Evolutionary conservation across 2,113 vertebrate genomes (phyloP), one percentile per base, ranked within the genome.

Genomic region (Bungarus multicinctus): DNA sequence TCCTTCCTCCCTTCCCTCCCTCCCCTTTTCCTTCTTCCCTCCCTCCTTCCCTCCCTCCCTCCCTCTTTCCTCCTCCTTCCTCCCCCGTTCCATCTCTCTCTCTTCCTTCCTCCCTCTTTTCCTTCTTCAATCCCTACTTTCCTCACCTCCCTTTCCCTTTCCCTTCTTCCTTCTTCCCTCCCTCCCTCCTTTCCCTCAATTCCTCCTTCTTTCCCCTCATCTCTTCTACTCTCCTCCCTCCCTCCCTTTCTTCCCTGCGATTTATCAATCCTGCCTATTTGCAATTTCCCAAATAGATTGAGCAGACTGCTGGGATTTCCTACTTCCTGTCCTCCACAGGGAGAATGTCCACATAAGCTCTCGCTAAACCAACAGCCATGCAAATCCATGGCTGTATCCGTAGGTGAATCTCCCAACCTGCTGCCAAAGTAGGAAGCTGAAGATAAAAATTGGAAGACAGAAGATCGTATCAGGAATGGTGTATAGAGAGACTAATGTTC

Each of bases 401-500:
- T 7, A 7, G n/a, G 3, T 74, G 69, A 18, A 39, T 20, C 69
- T 20, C 16, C 69, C n/a, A 18, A 74, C n/a, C 0, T 30, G 14
- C 20, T n/a, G 30, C 64, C 64, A 69, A 5, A 69, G 30, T n/a
- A 69, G 69, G 69, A 74, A 74, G 69, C 16, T 8, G 69, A 39
- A 81, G 69, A 39, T 39, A 39, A 81, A 81, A n/a, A 64, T 11
- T 0, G 10, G 27, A 22, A 34, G 69, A 20, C 1, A 34, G 34
- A 0, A 34, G 6, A 22, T 39, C 69, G 1, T 39, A 39, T 20
- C n/a, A 9, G 69, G 14, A 74, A 18, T 39, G 69, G n/a, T 16
- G 0, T 2, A 74, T 39, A 20, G 3, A 3, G 16, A 9, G 6
- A 6, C 5, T 20, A 69, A 16, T 34, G 64, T 2, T 0, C 30